phyloP scores from a whole-genome alignment of 2,113 vertebrate species.

The Talpa occidentalis region DNA sequence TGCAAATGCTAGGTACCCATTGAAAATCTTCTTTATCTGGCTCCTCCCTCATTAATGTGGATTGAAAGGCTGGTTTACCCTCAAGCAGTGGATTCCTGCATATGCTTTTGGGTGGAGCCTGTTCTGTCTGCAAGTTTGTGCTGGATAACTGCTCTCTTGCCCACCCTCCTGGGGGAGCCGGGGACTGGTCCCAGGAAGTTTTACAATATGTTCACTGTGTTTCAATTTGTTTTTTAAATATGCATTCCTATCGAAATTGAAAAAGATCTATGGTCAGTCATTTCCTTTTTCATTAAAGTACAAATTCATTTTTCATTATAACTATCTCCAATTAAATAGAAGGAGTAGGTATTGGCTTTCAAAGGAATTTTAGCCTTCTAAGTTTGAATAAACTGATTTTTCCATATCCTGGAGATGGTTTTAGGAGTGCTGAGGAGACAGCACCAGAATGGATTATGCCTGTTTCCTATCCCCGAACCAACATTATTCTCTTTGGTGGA shows the following conservation, averaged over 20 bases:
- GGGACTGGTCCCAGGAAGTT: no score
- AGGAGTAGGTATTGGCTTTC: not conserved
- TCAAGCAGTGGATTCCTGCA: no score
- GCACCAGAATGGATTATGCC: not conserved
- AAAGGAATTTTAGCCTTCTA: not conserved
- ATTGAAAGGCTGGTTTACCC: no score
- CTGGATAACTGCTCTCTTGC: no score
- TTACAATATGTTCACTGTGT: no score
- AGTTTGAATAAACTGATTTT: conserved; percentile 4
- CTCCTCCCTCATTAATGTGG: no score
- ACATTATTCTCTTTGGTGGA: conserved; percentile 2
- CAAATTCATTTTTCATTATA: conserved; percentile 10
- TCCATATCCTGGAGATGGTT: conserved; percentile 11
- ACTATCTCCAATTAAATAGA: not conserved
- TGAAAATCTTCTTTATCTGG: not conserved
- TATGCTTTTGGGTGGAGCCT: no score
- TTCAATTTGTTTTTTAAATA: conserved; percentile 6
- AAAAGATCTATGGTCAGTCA: not conserved
- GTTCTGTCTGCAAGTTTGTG: no score
- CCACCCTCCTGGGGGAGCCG: no score
- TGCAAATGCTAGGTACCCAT: no score
- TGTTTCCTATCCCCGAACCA: not conserved
- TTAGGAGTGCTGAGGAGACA: not conserved
- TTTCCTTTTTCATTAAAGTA: not conserved
- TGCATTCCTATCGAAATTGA: not conserved